phyloP scores from a whole-genome alignment of 2,888 invertebrate genomes.

The Dynastes tityus region DNA sequence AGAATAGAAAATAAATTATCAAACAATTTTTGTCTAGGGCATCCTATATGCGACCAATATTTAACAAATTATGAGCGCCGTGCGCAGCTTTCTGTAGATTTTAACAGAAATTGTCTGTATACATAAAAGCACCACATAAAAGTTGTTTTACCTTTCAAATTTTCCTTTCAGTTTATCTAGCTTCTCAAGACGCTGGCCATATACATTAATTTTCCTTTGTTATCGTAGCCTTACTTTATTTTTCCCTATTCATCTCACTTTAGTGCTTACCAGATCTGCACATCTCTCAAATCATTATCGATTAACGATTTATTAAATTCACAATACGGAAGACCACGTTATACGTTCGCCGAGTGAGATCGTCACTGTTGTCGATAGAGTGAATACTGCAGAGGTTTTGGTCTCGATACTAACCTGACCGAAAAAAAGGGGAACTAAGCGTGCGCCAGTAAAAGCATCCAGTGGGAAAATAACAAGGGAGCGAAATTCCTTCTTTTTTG shows the following conservation, averaged over 20 bases:
- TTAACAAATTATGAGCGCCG: too few relatives aligned
- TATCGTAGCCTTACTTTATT: slow-evolving; percentile 8
- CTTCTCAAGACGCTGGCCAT: neutral
- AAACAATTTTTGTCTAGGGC: too few relatives aligned
- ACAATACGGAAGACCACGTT: slow-evolving; percentile 49
- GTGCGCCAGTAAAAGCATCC: slow-evolving; percentile 43
- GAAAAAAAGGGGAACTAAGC: slow-evolving; percentile 43
- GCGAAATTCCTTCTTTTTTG: slow-evolving; percentile 16
- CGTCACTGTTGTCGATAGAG: slow-evolving; percentile 37
- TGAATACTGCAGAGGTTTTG: slow-evolving; percentile 31
- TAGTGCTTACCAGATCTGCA: neutral
- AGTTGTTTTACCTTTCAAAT: too few relatives aligned
- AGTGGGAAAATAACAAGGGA: slow-evolving; percentile 49
- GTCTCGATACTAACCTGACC: slow-evolving; percentile 33
- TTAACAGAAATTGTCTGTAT: too few relatives aligned
- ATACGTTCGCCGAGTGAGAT: slow-evolving; percentile 37
- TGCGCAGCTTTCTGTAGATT: too few relatives aligned
- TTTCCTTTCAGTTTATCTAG: neutral
- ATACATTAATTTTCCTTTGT: slow-evolving; percentile 34
- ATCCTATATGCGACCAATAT: too few relatives aligned
- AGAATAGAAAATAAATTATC: too few relatives aligned
- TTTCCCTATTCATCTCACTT: slow-evolving; percentile 3
- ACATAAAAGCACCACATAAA: too few relatives aligned
- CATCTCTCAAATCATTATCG: slow-evolving; percentile 29
- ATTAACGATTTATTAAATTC: slow-evolving; percentile 49